Evolutionary conservation across 2,797 vertebrate genomes (phyloP).

Genomic region (Enteromius paludinosus): DNA sequence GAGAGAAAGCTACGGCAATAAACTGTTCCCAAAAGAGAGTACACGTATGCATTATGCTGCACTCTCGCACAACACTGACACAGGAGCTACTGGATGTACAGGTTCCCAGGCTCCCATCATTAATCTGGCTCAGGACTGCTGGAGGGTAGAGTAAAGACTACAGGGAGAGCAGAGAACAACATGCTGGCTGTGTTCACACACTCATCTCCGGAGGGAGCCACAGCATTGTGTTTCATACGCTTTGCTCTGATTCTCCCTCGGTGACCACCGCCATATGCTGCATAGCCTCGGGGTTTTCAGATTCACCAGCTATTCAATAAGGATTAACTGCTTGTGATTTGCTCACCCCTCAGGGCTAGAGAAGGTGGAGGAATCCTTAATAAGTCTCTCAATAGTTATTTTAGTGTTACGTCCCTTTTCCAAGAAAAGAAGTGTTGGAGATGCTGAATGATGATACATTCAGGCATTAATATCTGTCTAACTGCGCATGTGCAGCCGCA

Average conservation of each 20-base stretch:
- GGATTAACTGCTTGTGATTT: conserved; percentile 45
- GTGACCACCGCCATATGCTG: neutral
- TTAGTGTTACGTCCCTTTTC: neutral
- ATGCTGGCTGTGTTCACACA: conserved; percentile 23
- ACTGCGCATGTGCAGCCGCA: neutral
- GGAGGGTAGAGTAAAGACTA: conserved; percentile 17
- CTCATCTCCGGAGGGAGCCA: neutral
- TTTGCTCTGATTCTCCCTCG: conserved; percentile 28
- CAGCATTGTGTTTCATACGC: conserved; percentile 15
- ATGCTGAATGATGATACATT: conserved; percentile 31
- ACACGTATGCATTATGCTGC: neutral
- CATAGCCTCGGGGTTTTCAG: conserved; percentile 30
- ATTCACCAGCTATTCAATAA: conserved; percentile 41
- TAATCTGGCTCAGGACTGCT: conserved; percentile 33
- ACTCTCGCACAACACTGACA: neutral
- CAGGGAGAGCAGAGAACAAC: conserved; percentile 17
- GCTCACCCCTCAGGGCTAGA: conserved; percentile 32
- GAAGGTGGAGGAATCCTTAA: conserved; percentile 39
- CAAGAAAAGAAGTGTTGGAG: neutral
- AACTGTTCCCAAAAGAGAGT: conserved; percentile 2
- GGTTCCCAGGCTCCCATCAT: conserved; percentile 37
- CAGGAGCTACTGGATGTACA: neutral
- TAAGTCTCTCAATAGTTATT: conserved; percentile 7
- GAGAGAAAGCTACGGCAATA: neutral
- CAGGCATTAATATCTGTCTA: neutral